Base-by-base conservation (phyloP, 1,140 invertebrate species). In the Muscidifurax raptorellus region DNA sequence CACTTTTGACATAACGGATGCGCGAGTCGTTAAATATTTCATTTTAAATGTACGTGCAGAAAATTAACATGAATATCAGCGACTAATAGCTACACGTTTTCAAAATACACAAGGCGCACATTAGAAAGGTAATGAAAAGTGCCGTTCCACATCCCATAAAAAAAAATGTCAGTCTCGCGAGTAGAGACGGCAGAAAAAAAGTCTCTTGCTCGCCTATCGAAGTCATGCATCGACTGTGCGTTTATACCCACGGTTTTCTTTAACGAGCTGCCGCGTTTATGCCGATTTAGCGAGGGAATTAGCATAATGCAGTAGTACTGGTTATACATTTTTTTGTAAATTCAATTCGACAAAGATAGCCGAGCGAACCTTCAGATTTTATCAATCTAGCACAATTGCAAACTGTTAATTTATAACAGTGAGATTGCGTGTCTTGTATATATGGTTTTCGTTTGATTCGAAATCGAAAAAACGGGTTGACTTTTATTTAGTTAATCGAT, bases 291-390 rank as follows among this genome's bases (percentile, higher is more conserved):
- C 52, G 18, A n/a, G n/a, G 32, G 36, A 71, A 80, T 80, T 80
- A 80, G 40, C 79, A 80, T 80, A 80, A 71, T 71, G 40, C 66
- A 80, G 66, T 71, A 80, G 36, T n/a, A n/a, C n/a, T 47, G 32
- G 3, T 15, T 9, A 40, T 80, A 36, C 47, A 69, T 82, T 82
- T 44, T 81, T 27, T 25, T 77, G 18, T 67, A 47, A n/a, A 47
- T 83, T 25, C 25, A 13, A 52, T 59, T 59, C 22, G 52, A 59
- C 52, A n/a, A 74, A 64, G 64, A 40, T 9, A 75, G 40, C 28
- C 59, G 12, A 52, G 78, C 52, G 77, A 52, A 30, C 28, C 59
- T 66, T 71, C n/a, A 78, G 75, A 79, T 79, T 25, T 67, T 67
- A 79, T 79, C 52, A 59, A 36, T 78, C 64, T 36, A 25, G 25